A percentile compares a stretch with the other conserved stretches of the same genome.
These are phyloP conservation scores for Megaceryle maxima DNA, from an alignment of 2,113 vertebrate species.

Conservation along the genomic window DNA sequence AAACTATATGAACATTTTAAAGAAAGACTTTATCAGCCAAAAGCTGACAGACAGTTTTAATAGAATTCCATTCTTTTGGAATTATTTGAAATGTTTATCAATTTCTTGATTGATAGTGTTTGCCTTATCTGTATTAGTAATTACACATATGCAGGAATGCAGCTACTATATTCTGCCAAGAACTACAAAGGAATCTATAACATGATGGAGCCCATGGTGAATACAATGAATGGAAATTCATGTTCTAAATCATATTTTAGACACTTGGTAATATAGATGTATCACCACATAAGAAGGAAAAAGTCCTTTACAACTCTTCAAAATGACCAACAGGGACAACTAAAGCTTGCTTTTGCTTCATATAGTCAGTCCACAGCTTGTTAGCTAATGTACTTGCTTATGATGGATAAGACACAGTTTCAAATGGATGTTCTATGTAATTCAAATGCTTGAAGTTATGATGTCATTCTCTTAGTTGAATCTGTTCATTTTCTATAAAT, in stretches of 20 bases:
- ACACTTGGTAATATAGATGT: background rate
- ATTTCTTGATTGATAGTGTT: background rate
- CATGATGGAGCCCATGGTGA: background rate
- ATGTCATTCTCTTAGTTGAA: background rate
- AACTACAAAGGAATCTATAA: background rate
- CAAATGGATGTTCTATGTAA: background rate
- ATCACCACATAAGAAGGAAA: background rate
- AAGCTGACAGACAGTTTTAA: background rate
- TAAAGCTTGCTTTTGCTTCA: background rate
- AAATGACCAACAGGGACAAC: background rate
- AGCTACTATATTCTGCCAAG: background rate
- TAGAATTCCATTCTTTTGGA: background rate
- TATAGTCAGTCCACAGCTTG: background rate
- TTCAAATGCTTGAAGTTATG: background rate
- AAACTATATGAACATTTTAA: background rate
- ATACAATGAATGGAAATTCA: background rate
- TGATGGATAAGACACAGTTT: background rate
- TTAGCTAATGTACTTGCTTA: background rate
- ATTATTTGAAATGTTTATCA: background rate
- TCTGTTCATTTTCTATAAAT: background rate
- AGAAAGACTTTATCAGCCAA: background rate
- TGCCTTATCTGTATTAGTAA: background rate
- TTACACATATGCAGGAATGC: background rate
- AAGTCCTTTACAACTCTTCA: background rate
- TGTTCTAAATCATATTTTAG: background rate